Evolutionary conservation across 2,797 vertebrate genomes (phyloP).

Genomic region (Semaprochilodus insignis): DNA sequence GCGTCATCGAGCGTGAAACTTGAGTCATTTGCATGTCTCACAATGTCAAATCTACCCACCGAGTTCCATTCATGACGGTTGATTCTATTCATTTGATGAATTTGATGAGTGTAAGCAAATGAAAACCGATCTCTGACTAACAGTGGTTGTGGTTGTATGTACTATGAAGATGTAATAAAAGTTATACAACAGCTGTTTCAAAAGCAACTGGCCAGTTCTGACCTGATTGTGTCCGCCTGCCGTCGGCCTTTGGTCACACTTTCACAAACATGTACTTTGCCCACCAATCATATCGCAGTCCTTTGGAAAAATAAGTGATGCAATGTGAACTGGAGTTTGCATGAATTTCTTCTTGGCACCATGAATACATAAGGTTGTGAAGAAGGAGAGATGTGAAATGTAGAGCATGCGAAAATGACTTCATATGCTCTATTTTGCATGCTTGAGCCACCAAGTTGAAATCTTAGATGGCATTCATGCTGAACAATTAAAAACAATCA

Average conservation of each 20-base stretch:
- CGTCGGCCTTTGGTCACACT: neutral
- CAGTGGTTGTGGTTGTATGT: too few species aligned
- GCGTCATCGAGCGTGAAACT: too few species aligned
- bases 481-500: conserved; percentile 39
- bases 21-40: too few species aligned
- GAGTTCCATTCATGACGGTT: too few species aligned
- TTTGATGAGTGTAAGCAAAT: too few species aligned
- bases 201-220: neutral
- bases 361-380: neutral
- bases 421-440: conserved; percentile 3
- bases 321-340: neutral
- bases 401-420: neutral
- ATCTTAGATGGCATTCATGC: conserved; percentile 17
- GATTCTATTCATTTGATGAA: too few species aligned
- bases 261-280: conserved; percentile 6
- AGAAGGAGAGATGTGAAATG: neutral
- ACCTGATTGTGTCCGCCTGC: neutral
- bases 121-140: too few species aligned
- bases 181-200: neutral
- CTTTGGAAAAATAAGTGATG: neutral
- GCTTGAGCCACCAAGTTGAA: neutral
- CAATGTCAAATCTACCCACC: too few species aligned
- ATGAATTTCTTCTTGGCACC: neutral
- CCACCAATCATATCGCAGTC: neutral
- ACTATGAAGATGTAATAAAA: neutral